Evolutionary conservation across 2,888 invertebrate species (phyloP).

Genomic region (Patella ulyssiponensis): DNA sequence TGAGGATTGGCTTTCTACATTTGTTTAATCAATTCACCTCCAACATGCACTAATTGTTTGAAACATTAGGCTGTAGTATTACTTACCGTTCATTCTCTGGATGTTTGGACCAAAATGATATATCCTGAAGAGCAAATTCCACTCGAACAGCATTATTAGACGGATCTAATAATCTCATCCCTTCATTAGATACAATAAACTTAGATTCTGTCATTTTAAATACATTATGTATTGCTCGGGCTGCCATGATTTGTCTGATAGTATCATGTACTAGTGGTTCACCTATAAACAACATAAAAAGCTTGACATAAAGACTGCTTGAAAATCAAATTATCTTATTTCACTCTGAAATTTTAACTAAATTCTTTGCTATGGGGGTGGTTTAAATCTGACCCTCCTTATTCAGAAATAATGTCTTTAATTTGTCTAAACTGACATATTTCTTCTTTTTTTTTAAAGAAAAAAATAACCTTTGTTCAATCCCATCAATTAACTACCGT

Average conservation of each 20-base stretch:
- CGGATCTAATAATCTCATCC: constrained; percentile 68
- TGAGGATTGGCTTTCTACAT: no score
- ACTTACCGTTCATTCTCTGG: constrained; percentile 70
- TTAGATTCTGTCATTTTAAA: constrained; percentile 71
- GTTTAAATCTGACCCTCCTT: neutral
- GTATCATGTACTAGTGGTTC: constrained; percentile 70
- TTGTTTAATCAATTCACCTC: neutral
- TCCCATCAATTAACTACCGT: no score
- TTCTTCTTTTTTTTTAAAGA: no score
- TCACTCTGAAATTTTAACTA: neutral
- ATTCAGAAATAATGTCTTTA: neutral
- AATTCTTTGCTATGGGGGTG: neutral
- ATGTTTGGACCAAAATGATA: constrained; percentile 71
- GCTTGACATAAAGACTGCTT: neutral
- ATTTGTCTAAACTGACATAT: no score
- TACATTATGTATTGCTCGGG: constrained; percentile 71
- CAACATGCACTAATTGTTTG: neutral
- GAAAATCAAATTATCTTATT: no score
- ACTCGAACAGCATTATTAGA: constrained; percentile 63
- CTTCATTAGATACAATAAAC: constrained; percentile 67
- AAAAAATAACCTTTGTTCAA: no score
- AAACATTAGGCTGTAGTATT: neutral
- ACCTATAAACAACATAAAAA: constrained; percentile 51
- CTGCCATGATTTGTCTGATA: constrained; percentile 72
- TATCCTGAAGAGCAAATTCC: constrained; percentile 68